Base-by-base conservation (phyloP, 2,888 invertebrate species). In the Napeogenes inachia region DNA sequence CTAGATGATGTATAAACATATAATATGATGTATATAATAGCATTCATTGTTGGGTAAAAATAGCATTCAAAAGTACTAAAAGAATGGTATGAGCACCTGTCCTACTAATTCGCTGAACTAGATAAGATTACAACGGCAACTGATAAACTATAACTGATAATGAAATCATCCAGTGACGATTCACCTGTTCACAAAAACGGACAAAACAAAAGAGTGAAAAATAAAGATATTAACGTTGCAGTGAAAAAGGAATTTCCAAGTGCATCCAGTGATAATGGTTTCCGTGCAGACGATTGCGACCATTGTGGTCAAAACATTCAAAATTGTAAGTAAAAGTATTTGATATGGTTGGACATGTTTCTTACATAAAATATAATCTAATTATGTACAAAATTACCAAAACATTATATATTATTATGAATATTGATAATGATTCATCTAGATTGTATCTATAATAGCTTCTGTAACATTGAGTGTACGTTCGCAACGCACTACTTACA, bases 211-310 rank as follows among this genome's bases (percentile, higher is more conserved):
- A 72, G 73, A 69, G 63, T 62, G 61, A 56, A 38, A 56, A n/a
- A 50, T n/a, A 38, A 55, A 33, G 13, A 4, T 4, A 33, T 56
- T 68, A 65, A 65, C 61, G 33, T 46, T 68, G 54, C 62, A 69
- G 71, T 71, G 69, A 70, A 68, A 66, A 66, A 68, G 71, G 70
- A 68, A 71, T 68, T 68, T 63, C 68, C 67, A 69, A 70, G 72
- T 68, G 62, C 55, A 63, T 71, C 70, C 68, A 72, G 84, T 83
- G 81, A 94, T 89, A 89, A 95, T 96, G 95, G 95, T 95, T 81
- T 94, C 95, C 68, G 92, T 96, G 64, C 94, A 95, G 81, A 95
- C 95, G 55, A 94, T 96, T 72, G 96, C 94, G 68, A 94, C 95
- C 62, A 94, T 96, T 65, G 93, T 95, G 82, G 92, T 96, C 76